phyloP scores from a whole-genome alignment of 1,140 invertebrate genomes.

The Diprion similis region DNA sequence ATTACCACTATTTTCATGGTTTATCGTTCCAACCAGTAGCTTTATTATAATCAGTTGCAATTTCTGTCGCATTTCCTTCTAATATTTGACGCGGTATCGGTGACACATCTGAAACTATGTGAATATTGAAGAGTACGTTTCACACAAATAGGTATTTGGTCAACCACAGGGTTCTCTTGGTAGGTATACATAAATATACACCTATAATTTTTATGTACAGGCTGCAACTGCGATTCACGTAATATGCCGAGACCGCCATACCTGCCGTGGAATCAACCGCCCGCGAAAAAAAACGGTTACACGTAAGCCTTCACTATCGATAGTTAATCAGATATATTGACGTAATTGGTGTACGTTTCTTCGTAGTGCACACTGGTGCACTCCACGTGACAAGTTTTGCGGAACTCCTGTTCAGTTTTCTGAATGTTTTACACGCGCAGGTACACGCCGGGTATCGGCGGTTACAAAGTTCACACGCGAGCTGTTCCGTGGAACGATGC shows the following conservation, averaged over 20 bases:
- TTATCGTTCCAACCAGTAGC: no score
- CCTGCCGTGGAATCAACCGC: not conserved
- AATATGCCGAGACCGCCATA: not conserved
- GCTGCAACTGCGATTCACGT: no score
- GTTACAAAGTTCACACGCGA: slow-evolving; percentile 5
- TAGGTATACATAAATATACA: no score
- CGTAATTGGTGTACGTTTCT: not conserved
- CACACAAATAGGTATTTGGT: no score
- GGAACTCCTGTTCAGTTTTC: not conserved
- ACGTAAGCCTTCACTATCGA: not conserved
- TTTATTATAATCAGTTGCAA: no score
- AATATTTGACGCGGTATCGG: no score
- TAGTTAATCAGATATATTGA: not conserved
- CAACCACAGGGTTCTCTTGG: no score
- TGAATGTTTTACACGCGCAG: not conserved
- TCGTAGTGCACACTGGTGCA: not conserved
- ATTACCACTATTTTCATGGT: no score
- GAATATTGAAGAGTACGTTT: no score
- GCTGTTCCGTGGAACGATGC: slow-evolving; percentile 19
- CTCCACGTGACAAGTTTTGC: not conserved
- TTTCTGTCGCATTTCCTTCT: no score
- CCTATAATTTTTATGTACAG: no score
- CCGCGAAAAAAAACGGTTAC: not conserved
- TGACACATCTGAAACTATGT: no score
- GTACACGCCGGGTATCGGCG: not conserved